Conservation (phyloP, 2,113 vertebrate species). For the Charadrius vociferus region DNA sequence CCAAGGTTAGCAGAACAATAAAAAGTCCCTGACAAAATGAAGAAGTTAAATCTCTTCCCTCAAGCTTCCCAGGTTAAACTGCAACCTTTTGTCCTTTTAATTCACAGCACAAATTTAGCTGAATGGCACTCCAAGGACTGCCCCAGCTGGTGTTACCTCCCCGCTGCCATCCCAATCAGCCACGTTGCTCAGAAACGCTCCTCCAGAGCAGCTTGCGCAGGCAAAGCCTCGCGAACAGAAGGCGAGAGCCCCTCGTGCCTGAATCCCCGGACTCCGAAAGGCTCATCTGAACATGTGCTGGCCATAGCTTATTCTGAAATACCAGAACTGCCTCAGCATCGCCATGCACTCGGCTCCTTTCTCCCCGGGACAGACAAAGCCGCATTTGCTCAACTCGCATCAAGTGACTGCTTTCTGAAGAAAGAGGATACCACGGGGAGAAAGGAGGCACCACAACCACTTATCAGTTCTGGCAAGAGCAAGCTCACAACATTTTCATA, state of each 20-base stretch:
- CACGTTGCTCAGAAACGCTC: accelerated
- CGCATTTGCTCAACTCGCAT: background rate
- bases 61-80: background rate
- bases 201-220: background rate
- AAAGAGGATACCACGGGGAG: background rate
- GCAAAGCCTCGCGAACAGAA: background rate
- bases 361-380: background rate
- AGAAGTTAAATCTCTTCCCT: background rate
- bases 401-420: background rate
- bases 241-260: background rate
- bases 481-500: background rate
- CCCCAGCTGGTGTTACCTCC: background rate
- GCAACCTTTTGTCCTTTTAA: background rate
- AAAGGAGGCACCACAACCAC: background rate
- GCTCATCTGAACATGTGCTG: background rate
- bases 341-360: background rate
- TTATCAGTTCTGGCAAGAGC: background rate
- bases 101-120: background rate
- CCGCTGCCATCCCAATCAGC: background rate
- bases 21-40: background rate
- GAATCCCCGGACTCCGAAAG: background rate
- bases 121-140: background rate
- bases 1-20: background rate
- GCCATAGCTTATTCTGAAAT: background rate
- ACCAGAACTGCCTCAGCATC: background rate